These are phyloP conservation scores for Xestia sexstrigata DNA, from an alignment of 2,888 invertebrate species.

Conservation along the genomic window DNA sequence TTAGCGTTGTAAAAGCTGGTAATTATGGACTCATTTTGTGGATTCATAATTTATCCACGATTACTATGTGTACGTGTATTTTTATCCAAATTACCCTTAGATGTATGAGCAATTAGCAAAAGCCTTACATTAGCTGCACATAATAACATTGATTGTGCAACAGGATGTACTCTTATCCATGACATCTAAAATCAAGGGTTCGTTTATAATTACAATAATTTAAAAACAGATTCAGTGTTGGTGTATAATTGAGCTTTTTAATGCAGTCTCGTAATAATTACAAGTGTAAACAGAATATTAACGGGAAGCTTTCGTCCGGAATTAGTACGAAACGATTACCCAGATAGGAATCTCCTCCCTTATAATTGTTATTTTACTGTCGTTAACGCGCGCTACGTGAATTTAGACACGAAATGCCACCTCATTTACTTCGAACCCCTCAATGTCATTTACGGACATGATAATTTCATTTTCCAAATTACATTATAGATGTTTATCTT, in stretches of 20 bases:
- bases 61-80: conserved; percentile 47
- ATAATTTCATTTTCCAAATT: conserved; percentile 85
- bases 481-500: conserved; percentile 79
- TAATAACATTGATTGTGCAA: conserved; percentile 60
- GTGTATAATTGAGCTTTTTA: conserved; percentile 64
- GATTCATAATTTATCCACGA: conserved; percentile 40
- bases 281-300: conserved; percentile 79
- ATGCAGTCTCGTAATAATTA: conserved; percentile 71
- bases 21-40: conserved; percentile 15
- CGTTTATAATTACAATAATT: conserved; percentile 60
- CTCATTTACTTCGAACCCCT: conserved; percentile 77
- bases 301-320: conserved; percentile 73
- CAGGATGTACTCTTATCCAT: conserved; percentile 68
- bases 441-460: conserved; percentile 79
- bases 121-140: conserved; percentile 43
- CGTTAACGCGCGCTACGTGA: conserved; percentile 79
- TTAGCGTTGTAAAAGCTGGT: conserved; percentile 44
- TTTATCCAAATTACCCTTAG: conserved; percentile 48
- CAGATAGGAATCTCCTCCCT: conserved; percentile 79
- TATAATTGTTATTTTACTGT: conserved; percentile 82
- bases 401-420: conserved; percentile 79
- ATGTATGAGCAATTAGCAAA: conserved; percentile 48
- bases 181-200: conserved; percentile 68
- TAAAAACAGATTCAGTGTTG: conserved; percentile 56
- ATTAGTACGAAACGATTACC: conserved; percentile 84